Base-by-base conservation (phyloP, 2,113 vertebrate species). In the Hippoglossus stenolepis region DNA sequence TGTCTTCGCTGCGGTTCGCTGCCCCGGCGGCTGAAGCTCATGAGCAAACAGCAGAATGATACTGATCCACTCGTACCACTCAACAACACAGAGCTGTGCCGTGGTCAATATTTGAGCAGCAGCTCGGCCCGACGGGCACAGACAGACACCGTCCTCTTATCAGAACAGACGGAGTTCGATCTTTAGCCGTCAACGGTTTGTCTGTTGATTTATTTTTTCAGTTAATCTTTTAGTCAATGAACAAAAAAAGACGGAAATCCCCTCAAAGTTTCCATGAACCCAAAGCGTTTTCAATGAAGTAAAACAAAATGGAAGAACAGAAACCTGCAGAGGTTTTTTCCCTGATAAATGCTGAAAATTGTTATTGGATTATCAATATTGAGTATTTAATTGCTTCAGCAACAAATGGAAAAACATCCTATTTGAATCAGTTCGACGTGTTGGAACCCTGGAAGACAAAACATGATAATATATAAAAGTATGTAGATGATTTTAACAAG, bases 71-170 rank as follows among this genome's bases (percentile, higher is more conserved):
- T 2, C 7, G 43, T 76, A 87, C 57, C 35, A 31, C 71, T 2
- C 8, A 20, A n/a, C 68, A 56, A 2, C 17, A 23, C 69, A 75
- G n/a, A 79, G 28, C 74, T 45, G n/a, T 15, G 58, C 2, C 4
- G 49, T 0, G 20, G 66, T 87, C 89, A 89, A 82, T 89, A 89
- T 89, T 89, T 84, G 67, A 21, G 75, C 61, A 75, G 51, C 62
- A 40, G 82, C 78, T 61, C 14, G 72, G 77, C 24, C 75, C 1
- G 57, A 20, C 58, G 71, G 45, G 35, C 70, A 51, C 51, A 59
- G 77, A 57, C 45, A 18, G 4, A 28, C 58, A 4, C 13, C 13
- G 56, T 24, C 60, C 62, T 18, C n/a, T 8, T 51, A 49, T 49
- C 68, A n/a, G 21, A 70, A 21, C 21, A 21, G 31, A 31, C 31